Evolutionary conservation across 2,113 vertebrate genomes (phyloP).

Genomic region (Cololabis saira): DNA sequence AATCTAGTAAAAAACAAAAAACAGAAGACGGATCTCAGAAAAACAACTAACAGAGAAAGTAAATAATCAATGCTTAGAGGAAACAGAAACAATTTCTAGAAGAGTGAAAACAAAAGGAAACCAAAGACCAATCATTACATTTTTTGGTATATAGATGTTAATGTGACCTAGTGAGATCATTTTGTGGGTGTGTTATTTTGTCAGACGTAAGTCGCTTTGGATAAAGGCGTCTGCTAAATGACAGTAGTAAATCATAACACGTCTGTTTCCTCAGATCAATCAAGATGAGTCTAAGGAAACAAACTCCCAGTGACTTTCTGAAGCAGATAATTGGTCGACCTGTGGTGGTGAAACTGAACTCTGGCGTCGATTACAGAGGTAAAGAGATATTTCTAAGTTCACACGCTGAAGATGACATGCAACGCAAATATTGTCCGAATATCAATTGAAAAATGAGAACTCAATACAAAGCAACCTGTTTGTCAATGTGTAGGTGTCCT

Average conservation of each 20-base stretch:
- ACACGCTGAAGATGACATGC: background rate
- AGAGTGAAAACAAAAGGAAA: no score
- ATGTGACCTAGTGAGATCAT: no score
- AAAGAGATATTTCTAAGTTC: background rate
- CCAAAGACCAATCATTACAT: no score
- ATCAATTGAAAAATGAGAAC: background rate
- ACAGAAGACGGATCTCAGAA: no score
- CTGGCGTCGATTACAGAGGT: slow-evolving; percentile 99
- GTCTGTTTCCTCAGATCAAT: slow-evolving; percentile 32
- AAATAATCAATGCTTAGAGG: no score
- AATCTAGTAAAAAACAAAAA: no score
- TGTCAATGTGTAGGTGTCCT: slow-evolving; percentile 87
- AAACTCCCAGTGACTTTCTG: slow-evolving; percentile 97
- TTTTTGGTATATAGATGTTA: no score
- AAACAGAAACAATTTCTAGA: no score
- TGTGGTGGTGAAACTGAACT: slow-evolving; percentile 98
- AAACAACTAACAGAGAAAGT: no score
- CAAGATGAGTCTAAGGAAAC: slow-evolving; percentile 96
- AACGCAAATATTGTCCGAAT: background rate
- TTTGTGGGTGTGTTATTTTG: no score
- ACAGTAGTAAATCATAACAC: background rate
- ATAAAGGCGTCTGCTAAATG: no score
- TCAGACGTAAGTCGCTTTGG: no score
- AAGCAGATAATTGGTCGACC: slow-evolving; percentile 99
- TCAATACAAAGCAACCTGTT: background rate